A percentile compares a stretch with the other conserved stretches of the same genome.
Evolutionary conservation across 2,888 invertebrate genomes (phyloP).

Genomic region (Amorpha juglandis): DNA sequence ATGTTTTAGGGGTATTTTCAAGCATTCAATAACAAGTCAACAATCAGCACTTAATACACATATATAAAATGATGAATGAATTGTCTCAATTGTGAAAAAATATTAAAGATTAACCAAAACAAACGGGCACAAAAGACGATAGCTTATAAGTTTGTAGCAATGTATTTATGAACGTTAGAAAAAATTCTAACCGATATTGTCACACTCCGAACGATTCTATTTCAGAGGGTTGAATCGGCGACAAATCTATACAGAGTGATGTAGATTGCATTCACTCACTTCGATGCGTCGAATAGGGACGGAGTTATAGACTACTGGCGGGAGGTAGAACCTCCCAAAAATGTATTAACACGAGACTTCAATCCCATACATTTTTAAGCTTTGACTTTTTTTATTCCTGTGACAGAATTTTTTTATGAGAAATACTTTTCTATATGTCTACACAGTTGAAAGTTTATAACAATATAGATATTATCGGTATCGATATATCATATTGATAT

Average conservation of each 20-base stretch:
- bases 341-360: not conserved
- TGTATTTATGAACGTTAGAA: slow-evolving; percentile 1
- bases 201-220: slow-evolving; percentile 14
- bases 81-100: not conserved
- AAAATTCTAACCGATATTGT: slow-evolving; percentile 3
- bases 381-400: too few species aligned
- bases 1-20: not conserved
- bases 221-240: slow-evolving; percentile 19
- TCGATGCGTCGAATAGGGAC: not conserved
- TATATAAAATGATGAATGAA: too few species aligned
- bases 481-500: too few species aligned
- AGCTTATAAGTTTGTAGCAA: not conserved
- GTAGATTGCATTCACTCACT: slow-evolving; percentile 26
- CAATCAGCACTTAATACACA: slow-evolving; percentile 1
- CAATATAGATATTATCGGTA: too few species aligned
- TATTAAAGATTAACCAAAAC: not conserved
- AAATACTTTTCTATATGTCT: too few species aligned
- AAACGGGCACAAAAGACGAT: not conserved
- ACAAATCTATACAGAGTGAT: slow-evolving; percentile 26
- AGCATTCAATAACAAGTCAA: not conserved
- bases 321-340: not conserved
- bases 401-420: too few species aligned
- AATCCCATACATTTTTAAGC: too few species aligned
- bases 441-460: too few species aligned
- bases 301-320: not conserved